phyloP scores from a whole-genome alignment of 2,888 invertebrate genomes.

The Cephus runcator region DNA sequence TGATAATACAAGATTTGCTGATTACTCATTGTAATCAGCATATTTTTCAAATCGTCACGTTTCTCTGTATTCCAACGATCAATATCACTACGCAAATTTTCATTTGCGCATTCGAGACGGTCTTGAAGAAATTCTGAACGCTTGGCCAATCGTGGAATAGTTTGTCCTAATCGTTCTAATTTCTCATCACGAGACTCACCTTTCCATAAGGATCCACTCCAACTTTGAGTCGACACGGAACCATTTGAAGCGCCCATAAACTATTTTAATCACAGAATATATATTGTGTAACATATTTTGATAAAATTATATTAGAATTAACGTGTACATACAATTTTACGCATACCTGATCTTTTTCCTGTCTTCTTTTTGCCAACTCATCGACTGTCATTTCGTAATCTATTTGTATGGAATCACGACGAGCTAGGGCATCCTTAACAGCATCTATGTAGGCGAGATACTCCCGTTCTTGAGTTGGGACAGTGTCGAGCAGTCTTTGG shows the following conservation, averaged over 20 bases:
- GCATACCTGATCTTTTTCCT: constrained; percentile 73
- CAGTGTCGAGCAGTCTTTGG: constrained; percentile 64
- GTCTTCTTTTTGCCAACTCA: constrained; percentile 71
- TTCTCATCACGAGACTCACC: constrained; percentile 71
- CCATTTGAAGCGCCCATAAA: constrained; percentile 43
- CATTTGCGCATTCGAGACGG: constrained; percentile 75
- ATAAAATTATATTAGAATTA: not conserved
- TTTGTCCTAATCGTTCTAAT: constrained; percentile 62
- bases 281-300: constrained; percentile 15
- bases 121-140: constrained; percentile 71
- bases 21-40: constrained; percentile 73
- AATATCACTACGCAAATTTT: constrained; percentile 75
- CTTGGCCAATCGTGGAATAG: constrained; percentile 68
- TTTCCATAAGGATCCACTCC: constrained; percentile 70
- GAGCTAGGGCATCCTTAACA: constrained; percentile 73
- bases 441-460: constrained; percentile 76
- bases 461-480: constrained; percentile 69
- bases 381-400: constrained; percentile 74
- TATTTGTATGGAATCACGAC: constrained; percentile 74
- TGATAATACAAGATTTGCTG: constrained; percentile 75
- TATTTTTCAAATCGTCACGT: constrained; percentile 72
- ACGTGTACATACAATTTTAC: not conserved
- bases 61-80: constrained; percentile 76
- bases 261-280: constrained; percentile 31
- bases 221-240: constrained; percentile 50